phyloP scores from a whole-genome alignment of 2,113 vertebrate species.

The Megaceryle maxima region DNA sequence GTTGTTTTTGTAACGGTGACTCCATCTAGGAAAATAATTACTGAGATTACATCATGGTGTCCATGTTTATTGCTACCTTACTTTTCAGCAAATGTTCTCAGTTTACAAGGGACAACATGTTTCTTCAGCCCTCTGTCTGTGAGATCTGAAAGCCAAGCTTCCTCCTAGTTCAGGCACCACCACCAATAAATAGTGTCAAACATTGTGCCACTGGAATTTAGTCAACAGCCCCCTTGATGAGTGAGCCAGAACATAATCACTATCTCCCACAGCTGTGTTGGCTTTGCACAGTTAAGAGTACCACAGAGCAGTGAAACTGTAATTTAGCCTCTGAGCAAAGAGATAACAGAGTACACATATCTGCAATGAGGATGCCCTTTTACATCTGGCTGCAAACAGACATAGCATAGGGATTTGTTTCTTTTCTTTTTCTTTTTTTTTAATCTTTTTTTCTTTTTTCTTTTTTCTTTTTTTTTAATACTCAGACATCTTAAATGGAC shows the following conservation, averaged over 20 bases:
- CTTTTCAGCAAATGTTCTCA: conserved; percentile 34
- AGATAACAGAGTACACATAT: not conserved
- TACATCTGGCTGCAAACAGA: not conserved
- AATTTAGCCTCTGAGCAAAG: not conserved
- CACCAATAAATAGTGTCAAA: conserved; percentile 8
- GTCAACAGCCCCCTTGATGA: not conserved
- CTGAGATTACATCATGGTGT: conserved; percentile 42
- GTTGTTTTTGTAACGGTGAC: conserved; percentile 30
- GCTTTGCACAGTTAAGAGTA: not conserved
- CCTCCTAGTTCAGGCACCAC: conserved; percentile 2
- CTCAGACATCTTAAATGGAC: not conserved
- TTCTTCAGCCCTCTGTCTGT: not conserved
- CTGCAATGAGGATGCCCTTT: not conserved
- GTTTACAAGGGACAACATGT: conserved; percentile 29
- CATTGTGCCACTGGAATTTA: not conserved
- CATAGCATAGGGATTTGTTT: not conserved
- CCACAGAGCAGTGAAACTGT: not conserved
- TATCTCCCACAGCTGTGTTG: not conserved
- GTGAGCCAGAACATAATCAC: conserved; percentile 12
- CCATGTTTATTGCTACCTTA: conserved; percentile 36
- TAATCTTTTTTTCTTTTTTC: not conserved
- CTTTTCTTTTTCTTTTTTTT: not conserved
- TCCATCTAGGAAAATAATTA: conserved; percentile 53
- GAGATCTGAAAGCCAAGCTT: conserved; percentile 35
- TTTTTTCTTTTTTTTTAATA: not conserved